Percentiles rank a stretch among this genome's conserved stretches.
Conservation (phyloP, 2,113 vertebrate genomes). For the Lophotis ruficrista region DNA sequence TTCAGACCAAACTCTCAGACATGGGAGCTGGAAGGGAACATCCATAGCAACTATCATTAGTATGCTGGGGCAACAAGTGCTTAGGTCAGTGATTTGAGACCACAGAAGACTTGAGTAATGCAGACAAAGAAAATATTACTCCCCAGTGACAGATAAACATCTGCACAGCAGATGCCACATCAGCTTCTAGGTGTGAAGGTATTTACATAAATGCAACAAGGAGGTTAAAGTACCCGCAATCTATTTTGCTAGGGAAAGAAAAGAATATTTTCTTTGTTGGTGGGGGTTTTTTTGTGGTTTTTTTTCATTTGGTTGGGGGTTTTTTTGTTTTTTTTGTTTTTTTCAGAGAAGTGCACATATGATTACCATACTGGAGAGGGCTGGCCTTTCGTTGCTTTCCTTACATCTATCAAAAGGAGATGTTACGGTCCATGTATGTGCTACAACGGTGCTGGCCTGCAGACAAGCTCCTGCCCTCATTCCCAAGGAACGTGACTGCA, state of each 20-base stretch:
- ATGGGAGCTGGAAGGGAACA: neutral
- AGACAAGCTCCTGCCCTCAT: neutral
- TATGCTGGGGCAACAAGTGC: neutral
- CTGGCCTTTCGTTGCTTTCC: neutral
- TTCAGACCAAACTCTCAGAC: neutral
- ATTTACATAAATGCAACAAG: neutral
- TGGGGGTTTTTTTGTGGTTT: neutral
- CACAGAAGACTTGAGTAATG: neutral
- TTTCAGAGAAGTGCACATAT: neutral
- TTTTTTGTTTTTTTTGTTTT: neutral
- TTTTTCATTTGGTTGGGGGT: no score
- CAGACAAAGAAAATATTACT: neutral
- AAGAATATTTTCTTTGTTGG: neutral
- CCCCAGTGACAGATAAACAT: slow-evolving; percentile 20
- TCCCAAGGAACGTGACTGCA: neutral
- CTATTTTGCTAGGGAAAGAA: neutral
- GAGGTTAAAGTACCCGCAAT: neutral
- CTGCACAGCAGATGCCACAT: slow-evolving; percentile 13
- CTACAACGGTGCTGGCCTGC: neutral
- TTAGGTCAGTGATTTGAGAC: neutral
- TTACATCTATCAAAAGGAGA: neutral
- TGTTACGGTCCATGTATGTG: accelerated
- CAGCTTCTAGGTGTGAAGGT: neutral
- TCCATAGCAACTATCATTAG: neutral
- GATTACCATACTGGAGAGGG: neutral